These are phyloP conservation scores for Anas capensis DNA, from an alignment of 2,797 vertebrate species.

Conservation along the genomic window DNA sequence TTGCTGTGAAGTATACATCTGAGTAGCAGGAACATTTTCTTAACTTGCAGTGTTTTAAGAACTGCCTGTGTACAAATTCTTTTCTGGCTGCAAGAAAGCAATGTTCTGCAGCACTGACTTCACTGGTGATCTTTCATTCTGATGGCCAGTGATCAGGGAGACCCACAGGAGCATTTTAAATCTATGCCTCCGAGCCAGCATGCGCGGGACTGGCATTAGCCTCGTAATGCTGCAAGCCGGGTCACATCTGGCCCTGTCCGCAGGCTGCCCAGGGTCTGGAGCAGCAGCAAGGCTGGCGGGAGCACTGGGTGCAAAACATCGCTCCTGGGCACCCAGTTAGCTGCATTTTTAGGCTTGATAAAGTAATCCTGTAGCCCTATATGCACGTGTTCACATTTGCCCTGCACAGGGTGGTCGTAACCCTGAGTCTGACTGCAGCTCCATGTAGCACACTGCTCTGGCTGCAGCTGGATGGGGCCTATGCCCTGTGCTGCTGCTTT, in stretches of 20 bases:
- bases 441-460: background rate
- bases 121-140: background rate
- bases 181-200: accelerated
- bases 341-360: background rate
- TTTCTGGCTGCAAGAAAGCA: background rate
- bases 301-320: background rate
- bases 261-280: accelerated
- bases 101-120: background rate
- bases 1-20: background rate
- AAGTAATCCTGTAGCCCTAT: background rate
- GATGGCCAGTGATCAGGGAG: background rate
- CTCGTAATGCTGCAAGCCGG: background rate
- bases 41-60: background rate
- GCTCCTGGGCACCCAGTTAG: background rate
- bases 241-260: background rate
- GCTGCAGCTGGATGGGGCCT: background rate
- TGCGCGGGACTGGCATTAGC: accelerated
- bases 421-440: background rate
- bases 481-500: background rate
- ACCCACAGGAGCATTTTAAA: background rate
- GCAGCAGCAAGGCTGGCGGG: accelerated
- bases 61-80: background rate
- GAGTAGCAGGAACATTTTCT: background rate
- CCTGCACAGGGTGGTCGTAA: background rate
- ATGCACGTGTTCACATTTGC: accelerated